Conservation (phyloP, 2,113 vertebrate genomes). For the Reinhardtius hippoglossoides region DNA sequence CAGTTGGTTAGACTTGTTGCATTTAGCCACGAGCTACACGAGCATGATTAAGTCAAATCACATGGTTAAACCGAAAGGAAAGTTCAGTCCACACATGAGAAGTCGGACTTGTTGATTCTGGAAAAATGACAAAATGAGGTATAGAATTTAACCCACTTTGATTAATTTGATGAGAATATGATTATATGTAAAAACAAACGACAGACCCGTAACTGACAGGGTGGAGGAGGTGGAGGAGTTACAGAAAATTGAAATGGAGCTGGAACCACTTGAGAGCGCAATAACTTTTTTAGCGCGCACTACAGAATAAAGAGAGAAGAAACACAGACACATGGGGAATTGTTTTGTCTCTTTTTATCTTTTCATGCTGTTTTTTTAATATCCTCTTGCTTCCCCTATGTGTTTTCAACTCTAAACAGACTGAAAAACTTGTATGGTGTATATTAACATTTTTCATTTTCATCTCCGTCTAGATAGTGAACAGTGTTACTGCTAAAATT, state of each 20-base stretch:
- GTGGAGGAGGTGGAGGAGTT: background rate
- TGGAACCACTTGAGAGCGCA: background rate
- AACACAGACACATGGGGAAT: background rate
- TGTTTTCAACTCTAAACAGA: background rate
- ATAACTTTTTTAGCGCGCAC: no score
- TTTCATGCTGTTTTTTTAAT: background rate
- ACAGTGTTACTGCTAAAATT: background rate
- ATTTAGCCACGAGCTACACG: slow-evolving; percentile 24
- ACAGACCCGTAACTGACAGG: background rate
- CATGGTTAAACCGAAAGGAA: slow-evolving; percentile 10
- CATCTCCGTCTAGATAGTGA: background rate
- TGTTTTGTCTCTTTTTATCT: background rate
- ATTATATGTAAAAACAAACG: slow-evolving; percentile 37
- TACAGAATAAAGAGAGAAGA: background rate
- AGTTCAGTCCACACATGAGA: background rate
- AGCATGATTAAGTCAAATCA: slow-evolving; percentile 47
- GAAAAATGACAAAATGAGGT: slow-evolving; percentile 10
- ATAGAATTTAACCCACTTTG: slow-evolving; percentile 17
- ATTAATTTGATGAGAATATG: slow-evolving; percentile 52
- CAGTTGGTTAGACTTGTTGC: background rate
- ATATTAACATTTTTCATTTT: background rate
- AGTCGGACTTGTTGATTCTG: slow-evolving; percentile 30
- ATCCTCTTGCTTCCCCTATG: no score
- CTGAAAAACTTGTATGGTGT: background rate
- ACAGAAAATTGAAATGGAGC: slow-evolving; percentile 10